phyloP scores from a whole-genome alignment of 2,888 invertebrate species.

The Oligia strigilis region DNA sequence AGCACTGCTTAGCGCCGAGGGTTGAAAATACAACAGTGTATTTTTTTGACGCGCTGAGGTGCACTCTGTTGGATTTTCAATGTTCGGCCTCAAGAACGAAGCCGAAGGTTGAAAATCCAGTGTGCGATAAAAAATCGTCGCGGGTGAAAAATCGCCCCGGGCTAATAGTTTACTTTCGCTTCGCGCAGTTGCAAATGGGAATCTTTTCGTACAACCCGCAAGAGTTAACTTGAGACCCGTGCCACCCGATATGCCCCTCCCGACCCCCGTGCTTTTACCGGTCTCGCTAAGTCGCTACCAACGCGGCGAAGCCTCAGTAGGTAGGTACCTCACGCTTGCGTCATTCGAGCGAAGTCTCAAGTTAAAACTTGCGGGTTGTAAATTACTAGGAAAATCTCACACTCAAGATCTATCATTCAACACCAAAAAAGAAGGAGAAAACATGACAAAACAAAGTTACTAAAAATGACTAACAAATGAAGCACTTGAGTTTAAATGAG shows the following conservation, averaged over 20 bases:
- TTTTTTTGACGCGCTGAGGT: background rate
- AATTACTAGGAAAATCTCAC: constrained; percentile 30
- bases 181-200: constrained; percentile 6
- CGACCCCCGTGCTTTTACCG: too few relatives aligned
- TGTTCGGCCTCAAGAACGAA: too few relatives aligned
- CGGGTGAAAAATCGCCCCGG: background rate
- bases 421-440: background rate
- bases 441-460: background rate
- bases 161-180: background rate
- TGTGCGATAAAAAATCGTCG: too few relatives aligned
- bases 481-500: constrained; percentile 37
- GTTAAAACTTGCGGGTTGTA: background rate
- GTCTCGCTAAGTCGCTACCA: too few relatives aligned
- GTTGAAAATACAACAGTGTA: background rate
- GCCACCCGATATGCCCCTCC: too few relatives aligned
- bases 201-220: background rate
- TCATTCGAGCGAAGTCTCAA: too few relatives aligned
- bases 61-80: background rate
- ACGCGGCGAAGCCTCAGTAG: too few relatives aligned
- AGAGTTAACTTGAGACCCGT: too few relatives aligned
- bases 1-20: background rate
- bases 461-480: constrained; percentile 22
- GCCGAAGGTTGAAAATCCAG: too few relatives aligned
- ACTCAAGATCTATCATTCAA: constrained; percentile 3
- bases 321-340: too few relatives aligned